Evolutionary conservation across 2,888 invertebrate genomes (phyloP).

Genomic region (Rhodophaea formosa): DNA sequence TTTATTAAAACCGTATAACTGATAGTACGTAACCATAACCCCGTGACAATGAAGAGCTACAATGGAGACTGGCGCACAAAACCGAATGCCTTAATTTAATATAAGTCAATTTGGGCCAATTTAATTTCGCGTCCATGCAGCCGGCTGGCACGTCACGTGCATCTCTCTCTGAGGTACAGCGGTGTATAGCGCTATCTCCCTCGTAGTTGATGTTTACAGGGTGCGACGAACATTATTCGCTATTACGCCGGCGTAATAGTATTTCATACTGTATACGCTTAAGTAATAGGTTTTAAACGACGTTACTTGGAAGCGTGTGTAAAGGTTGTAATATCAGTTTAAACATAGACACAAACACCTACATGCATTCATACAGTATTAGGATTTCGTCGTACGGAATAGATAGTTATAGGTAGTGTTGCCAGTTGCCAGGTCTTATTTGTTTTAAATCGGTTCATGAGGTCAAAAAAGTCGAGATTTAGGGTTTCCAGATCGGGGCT

Average conservation of each 20-base stretch:
- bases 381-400: no score
- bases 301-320: constrained; percentile 7
- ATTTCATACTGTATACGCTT: constrained; percentile 14
- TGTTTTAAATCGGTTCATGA: no score
- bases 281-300: constrained; percentile 14
- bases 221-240: constrained; percentile 20
- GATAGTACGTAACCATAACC: constrained; percentile 25
- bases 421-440: no score
- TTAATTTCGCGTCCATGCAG: constrained; percentile 71
- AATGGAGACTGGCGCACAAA: constrained; percentile 66
- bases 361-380: no score
- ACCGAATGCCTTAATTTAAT: constrained; percentile 76
- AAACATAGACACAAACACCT: neutral
- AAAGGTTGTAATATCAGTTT: neutral
- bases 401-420: no score
- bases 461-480: no score
- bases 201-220: constrained; percentile 31
- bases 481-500: no score
- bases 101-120: constrained; percentile 77
- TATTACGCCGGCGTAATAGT: constrained; percentile 21
- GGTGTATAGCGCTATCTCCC: constrained; percentile 31
- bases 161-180: constrained; percentile 37
- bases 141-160: constrained; percentile 46
- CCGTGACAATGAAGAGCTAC: constrained; percentile 40
- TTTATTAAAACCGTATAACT: neutral